phyloP scores from a whole-genome alignment of 2,113 vertebrate genomes.

The Archilochus colubris region DNA sequence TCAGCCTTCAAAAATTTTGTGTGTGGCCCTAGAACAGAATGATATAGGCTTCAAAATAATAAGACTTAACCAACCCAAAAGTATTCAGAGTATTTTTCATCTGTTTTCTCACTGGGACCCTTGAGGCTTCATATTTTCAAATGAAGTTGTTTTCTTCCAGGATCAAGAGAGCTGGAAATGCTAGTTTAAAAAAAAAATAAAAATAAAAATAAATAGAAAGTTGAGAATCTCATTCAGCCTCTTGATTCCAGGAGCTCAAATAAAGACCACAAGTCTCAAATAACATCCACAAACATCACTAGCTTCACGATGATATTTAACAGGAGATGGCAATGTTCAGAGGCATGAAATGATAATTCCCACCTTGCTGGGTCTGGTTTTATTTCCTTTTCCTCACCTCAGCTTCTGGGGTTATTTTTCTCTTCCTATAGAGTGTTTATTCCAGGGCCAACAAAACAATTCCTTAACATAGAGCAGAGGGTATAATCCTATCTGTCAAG shows the following conservation, averaged over 20 bases:
- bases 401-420: not conserved
- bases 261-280: slow-evolving; percentile 53
- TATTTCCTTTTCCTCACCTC: slow-evolving; percentile 43
- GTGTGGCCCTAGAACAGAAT: slow-evolving; percentile 55
- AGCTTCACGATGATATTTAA: not conserved
- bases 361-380: not conserved
- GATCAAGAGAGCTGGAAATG: slow-evolving; percentile 62
- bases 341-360: slow-evolving; percentile 26
- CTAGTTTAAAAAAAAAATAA: slow-evolving; percentile 8
- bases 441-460: not conserved
- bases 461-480: not conserved
- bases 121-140: slow-evolving; percentile 64
- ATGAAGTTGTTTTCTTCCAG: slow-evolving; percentile 64
- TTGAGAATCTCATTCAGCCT: slow-evolving; percentile 60
- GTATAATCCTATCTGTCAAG: not conserved
- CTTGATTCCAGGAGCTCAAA: slow-evolving; percentile 58
- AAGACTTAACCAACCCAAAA: slow-evolving; percentile 50
- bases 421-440: not conserved
- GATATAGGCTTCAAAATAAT: slow-evolving; percentile 50
- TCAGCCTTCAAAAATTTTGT: slow-evolving; percentile 40
- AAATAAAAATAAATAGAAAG: slow-evolving; percentile 64
- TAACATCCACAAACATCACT: slow-evolving; percentile 55
- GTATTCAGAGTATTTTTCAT: slow-evolving; percentile 55
- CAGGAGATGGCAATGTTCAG: not conserved
- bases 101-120: slow-evolving; percentile 56